Base-by-base conservation (phyloP, 2,113 vertebrate species). In the Channa argus region DNA sequence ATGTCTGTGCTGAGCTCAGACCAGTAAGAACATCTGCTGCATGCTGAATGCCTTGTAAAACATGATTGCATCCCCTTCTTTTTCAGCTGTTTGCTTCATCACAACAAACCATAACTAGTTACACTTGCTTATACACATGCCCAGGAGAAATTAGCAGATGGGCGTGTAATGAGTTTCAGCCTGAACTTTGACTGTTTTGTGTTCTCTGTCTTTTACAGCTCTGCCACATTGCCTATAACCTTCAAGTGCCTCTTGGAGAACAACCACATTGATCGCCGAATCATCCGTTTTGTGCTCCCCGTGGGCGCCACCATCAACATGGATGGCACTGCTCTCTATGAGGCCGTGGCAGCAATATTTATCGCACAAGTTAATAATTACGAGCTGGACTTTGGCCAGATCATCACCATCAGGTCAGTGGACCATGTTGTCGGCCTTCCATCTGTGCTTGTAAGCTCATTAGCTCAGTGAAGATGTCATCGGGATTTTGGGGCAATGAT, bases 211-310 rank as follows among this genome's bases (percentile, higher is more conserved):
- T 50, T 53, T 58, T 74, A 36, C 93, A 99, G 98, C 91, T 98
- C 97, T 71, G 98, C 98, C 92, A 99, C 98, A 0, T 86, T 99
- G 95, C 98, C 98, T 93, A 98, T 99, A 92, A 99, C 98, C 79
- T 99, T 99, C 94, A 98, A 99, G 95, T 99, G 98, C 94, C 97
- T 99, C 81, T 89, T 99, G 90, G 98, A 99, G 87, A 99, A 99
- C 89, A 99, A 99, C 85, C 97, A 97, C 55, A 98, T 99, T 2
- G 98, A 99, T 89, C 93, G 97, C 53, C 95, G 97, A 52, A 96
- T 99, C 12, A 98, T 98, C 0, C 96, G 97, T 51, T 98, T 99
- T 0, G 98, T 99, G 91, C 94, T 99, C 66, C 98, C 98, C 0
- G 97, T 99, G 68, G 97, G 97, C 0, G 97, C 97, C 80, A 99